phyloP scores from a whole-genome alignment of 1,140 invertebrate genomes.

The Bombyx mori region ASM3026992v2 NC_085111.1:10137501-10138000 shows the following conservation, averaged over 20 bases:
- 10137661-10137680: constrained; percentile 61
- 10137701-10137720: constrained; percentile 43
- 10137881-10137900: not conserved
- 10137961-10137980: too few species aligned
- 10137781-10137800: constrained; percentile 16
- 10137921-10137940: not conserved
- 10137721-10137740: constrained; percentile 41
- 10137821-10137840: not conserved
- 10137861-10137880: not conserved
- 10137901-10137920: not conserved
- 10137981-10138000: too few species aligned
- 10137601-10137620: constrained; percentile 42
- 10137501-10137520: too few species aligned
- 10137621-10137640: constrained; percentile 44
- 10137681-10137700: constrained; percentile 55
- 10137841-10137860: not conserved
- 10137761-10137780: constrained; percentile 43
- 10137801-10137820: constrained; percentile 10
- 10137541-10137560: constrained; percentile 38
- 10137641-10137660: constrained; percentile 61
- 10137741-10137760: constrained; percentile 30
- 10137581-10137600: constrained; percentile 50
- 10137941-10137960: not conserved
- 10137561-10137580: constrained; percentile 28
- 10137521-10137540: constrained; percentile 13